Conservation (phyloP, 2,888 invertebrate genomes). For the Platerodrilus igneus region DNA sequence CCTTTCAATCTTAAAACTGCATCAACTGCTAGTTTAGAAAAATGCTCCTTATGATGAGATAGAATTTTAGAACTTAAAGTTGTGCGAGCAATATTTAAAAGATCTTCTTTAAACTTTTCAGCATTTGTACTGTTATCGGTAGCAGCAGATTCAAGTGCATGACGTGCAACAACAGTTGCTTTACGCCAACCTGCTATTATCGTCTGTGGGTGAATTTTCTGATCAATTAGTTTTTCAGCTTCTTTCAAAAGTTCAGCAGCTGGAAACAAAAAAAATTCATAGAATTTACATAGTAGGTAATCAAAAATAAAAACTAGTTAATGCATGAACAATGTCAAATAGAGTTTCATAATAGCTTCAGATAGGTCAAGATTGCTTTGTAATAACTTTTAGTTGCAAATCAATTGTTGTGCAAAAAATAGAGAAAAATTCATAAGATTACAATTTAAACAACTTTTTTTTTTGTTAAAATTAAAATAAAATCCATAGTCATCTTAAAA, state of each 20-base stretch:
- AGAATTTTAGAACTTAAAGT: slow-evolving; percentile 97
- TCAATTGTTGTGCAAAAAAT: too few species aligned
- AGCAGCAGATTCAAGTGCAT: slow-evolving; percentile 74
- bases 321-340: too few species aligned
- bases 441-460: too few species aligned
- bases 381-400: too few species aligned
- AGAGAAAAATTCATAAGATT: too few species aligned
- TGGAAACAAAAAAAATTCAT: slow-evolving; percentile 40
- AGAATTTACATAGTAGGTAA: too few species aligned
- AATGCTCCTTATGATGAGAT: slow-evolving; percentile 95
- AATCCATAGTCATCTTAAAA: too few species aligned
- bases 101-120: slow-evolving; percentile 76
- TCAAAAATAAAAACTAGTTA: too few species aligned
- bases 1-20: slow-evolving; percentile 93
- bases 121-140: slow-evolving; percentile 77
- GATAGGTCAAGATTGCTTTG: too few species aligned
- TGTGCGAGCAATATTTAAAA: slow-evolving; percentile 95
- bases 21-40: slow-evolving; percentile 91
- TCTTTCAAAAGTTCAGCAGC: slow-evolving; percentile 92
- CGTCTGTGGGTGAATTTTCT: slow-evolving; percentile 96
- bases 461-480: too few species aligned
- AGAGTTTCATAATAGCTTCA: too few species aligned
- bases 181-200: slow-evolving; percentile 94
- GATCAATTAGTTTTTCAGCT: slow-evolving; percentile 89
- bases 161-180: slow-evolving; percentile 78